Conservation (phyloP, 2,888 invertebrate genomes). For the Eucera pruinosa region DNA sequence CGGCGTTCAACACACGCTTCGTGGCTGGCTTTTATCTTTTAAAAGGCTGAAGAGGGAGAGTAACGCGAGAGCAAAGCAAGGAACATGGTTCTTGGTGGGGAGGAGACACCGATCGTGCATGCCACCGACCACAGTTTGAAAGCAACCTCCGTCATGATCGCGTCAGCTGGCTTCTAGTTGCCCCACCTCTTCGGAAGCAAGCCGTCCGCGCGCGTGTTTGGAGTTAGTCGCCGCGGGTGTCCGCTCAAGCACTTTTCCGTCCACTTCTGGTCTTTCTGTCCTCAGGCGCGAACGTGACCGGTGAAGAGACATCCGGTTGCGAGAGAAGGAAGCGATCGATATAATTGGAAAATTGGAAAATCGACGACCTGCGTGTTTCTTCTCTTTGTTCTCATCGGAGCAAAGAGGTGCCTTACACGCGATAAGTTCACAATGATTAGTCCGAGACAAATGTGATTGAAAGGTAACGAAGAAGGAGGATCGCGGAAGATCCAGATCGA, state of each 20-base stretch:
- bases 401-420: background rate
- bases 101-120: constrained; percentile 80
- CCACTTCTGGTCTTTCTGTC: constrained; percentile 3
- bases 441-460: constrained; percentile 20
- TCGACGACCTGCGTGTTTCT: background rate
- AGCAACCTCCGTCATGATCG: constrained; percentile 83
- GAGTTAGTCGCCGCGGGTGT: constrained; percentile 38
- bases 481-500: constrained; percentile 30
- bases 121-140: constrained; percentile 81
- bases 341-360: background rate
- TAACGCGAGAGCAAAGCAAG: constrained; percentile 51
- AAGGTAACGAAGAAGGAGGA: background rate
- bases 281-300: background rate
- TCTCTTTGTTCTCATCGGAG: constrained; percentile 16
- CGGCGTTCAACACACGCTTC: constrained; percentile 29
- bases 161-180: constrained; percentile 78
- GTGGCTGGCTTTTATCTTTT: constrained; percentile 66
- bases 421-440: background rate
- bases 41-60: constrained; percentile 64
- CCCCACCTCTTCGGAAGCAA: constrained; percentile 56
- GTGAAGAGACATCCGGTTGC: background rate
- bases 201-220: constrained; percentile 68
- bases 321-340: background rate
- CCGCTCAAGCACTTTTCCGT: constrained; percentile 22
- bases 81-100: constrained; percentile 74